Evolutionary conservation across 2,888 invertebrate genomes (phyloP).

Genomic region (Eudasyphora cyanicolor): DNA sequence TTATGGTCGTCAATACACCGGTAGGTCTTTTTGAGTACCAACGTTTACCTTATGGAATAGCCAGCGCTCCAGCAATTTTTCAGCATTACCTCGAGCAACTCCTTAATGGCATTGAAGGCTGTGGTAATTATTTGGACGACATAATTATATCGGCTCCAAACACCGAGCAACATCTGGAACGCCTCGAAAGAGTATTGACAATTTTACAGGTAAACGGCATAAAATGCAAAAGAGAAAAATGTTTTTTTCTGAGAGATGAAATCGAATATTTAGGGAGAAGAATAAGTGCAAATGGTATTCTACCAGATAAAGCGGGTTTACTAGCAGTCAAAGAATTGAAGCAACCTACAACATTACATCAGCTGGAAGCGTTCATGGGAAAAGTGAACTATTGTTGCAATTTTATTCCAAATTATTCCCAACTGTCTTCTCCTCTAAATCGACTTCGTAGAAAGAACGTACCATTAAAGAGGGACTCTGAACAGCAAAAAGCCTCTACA

Average conservation of each 20-base stretch:
- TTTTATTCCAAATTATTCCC: constrained; percentile 15
- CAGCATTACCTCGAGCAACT: constrained; percentile 73
- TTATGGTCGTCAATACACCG: background rate
- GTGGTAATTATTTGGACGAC: constrained; percentile 71
- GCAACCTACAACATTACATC: background rate
- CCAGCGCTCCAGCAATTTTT: constrained; percentile 55
- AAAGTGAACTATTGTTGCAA: background rate
- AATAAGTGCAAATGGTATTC: too few relatives aligned
- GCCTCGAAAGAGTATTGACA: constrained; percentile 65
- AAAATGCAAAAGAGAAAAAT: constrained; percentile 71
- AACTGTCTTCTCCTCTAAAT: constrained; percentile 11
- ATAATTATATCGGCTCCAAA: constrained; percentile 66
- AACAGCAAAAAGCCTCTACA: too few relatives aligned
- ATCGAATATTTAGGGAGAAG: too few relatives aligned
- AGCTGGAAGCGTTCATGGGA: constrained; percentile 3
- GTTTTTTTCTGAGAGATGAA: constrained; percentile 74
- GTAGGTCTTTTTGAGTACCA: constrained; percentile 58
- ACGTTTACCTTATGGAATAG: constrained; percentile 65
- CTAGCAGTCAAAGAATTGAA: constrained; percentile 17
- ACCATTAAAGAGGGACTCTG: too few relatives aligned
- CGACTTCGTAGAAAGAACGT: constrained; percentile 2
- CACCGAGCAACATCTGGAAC: constrained; percentile 66
- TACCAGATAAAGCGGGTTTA: constrained; percentile 23
- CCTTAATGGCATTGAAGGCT: constrained; percentile 69
- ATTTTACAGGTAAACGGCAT: constrained; percentile 63